Percentiles rank a stretch among this genome's conserved stretches.
Conservation (phyloP, 2,113 vertebrate species). For the Microtus oregoni region DNA sequence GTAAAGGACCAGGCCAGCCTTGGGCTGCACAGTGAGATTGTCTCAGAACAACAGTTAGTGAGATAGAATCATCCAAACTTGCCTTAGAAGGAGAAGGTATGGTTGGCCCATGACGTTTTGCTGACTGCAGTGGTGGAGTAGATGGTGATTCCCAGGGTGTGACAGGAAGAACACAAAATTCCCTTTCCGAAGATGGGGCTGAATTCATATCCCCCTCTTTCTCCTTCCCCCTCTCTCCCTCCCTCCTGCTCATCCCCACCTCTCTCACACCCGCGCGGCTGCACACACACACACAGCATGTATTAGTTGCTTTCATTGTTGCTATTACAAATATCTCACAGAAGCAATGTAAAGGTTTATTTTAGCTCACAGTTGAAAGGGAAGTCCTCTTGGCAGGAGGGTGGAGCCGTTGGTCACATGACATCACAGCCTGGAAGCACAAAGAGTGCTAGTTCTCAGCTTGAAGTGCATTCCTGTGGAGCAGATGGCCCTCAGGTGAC, state of each 20-base stretch:
- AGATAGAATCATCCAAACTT: neutral
- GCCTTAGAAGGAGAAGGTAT: neutral
- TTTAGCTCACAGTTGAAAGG: neutral
- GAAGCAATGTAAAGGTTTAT: neutral
- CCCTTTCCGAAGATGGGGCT: neutral
- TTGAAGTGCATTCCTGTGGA: neutral
- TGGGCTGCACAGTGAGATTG: neutral
- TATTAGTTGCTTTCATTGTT: neutral
- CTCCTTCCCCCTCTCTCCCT: rapidly evolving
- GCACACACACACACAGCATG: neutral
- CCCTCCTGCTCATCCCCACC: too few relatives aligned
- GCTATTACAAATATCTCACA: neutral
- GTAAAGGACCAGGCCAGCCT: neutral
- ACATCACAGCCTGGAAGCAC: neutral
- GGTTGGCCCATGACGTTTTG: rapidly evolving
- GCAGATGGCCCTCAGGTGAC: neutral
- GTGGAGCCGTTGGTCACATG: neutral
- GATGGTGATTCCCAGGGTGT: too few relatives aligned
- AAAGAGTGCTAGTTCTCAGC: neutral
- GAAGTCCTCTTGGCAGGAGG: neutral
- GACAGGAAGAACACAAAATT: neutral
- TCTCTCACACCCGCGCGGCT: too few relatives aligned
- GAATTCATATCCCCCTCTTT: neutral
- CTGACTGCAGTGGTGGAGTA: neutral
- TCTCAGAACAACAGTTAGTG: neutral